Percentiles rank a stretch among this genome's conserved stretches.
phyloP scores from a whole-genome alignment of 2,888 invertebrate species.

The Digitonthophagus gazella region DNA sequence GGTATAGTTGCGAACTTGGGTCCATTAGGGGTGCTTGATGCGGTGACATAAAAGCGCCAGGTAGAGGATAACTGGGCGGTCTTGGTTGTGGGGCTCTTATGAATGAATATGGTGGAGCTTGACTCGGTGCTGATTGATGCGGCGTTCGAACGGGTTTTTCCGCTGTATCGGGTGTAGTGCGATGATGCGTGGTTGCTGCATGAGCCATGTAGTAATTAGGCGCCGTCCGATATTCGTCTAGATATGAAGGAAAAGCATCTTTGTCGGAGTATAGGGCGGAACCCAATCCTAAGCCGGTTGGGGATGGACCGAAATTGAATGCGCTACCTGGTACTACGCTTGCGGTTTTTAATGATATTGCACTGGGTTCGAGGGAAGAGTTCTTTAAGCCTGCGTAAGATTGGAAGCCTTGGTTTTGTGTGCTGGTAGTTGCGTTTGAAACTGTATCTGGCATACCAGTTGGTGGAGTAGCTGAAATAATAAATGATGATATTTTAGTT shows the following conservation, averaged over 20 bases:
- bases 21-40: constrained; percentile 57
- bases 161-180: constrained; percentile 53
- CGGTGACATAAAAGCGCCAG: constrained; percentile 60
- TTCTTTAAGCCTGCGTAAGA: constrained; percentile 59
- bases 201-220: constrained; percentile 60
- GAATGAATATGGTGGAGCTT: constrained; percentile 57
- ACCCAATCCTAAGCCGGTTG: constrained; percentile 57
- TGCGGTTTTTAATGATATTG: constrained; percentile 64
- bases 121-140: constrained; percentile 52
- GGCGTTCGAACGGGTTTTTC: constrained; percentile 41
- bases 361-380: constrained; percentile 47
- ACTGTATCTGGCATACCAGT: constrained; percentile 30
- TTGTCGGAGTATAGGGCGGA: constrained; percentile 63
- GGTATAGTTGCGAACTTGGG: constrained; percentile 66
- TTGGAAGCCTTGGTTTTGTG: constrained; percentile 56
- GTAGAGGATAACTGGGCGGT: constrained; percentile 57
- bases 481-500: background rate
- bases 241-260: constrained; percentile 65
- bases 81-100: constrained; percentile 61
- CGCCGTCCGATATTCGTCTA: constrained; percentile 66
- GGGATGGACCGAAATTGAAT: constrained; percentile 77
- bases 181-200: constrained; percentile 52
- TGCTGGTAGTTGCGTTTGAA: constrained; percentile 38
- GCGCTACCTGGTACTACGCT: constrained; percentile 79
- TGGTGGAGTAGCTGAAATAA: constrained; percentile 27